Conservation (phyloP, 23 tunicate species). For the Diplosoma virens region DNA sequence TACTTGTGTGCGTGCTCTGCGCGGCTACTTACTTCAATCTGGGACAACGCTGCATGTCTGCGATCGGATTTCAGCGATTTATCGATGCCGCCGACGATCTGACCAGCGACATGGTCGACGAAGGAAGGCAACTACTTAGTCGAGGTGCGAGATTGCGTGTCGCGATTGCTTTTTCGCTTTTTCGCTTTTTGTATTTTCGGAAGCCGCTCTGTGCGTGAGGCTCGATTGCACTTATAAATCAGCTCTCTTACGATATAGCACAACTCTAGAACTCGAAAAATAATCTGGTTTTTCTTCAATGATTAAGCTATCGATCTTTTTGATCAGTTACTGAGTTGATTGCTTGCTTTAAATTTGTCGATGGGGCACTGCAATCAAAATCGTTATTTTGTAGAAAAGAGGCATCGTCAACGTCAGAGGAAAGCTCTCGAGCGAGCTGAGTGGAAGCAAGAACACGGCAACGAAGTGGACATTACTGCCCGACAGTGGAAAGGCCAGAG, state of each 20-base stretch:
- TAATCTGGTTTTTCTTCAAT: too few relatives aligned
- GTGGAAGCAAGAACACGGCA: constrained; percentile 9
- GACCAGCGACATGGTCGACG: constrained; percentile 87
- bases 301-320: too few relatives aligned
- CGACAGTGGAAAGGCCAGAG: constrained; percentile 67
- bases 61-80: constrained; percentile 89
- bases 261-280: too few relatives aligned
- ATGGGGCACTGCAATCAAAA: too few relatives aligned
- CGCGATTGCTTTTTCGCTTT: too few relatives aligned
- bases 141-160: too few relatives aligned
- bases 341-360: too few relatives aligned
- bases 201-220: too few relatives aligned
- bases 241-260: too few relatives aligned
- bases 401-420: constrained; percentile 41
- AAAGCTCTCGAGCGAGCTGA: constrained; percentile 40
- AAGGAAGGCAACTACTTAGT: constrained; percentile 79
- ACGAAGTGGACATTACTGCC: constrained; percentile 26
- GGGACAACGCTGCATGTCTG: constrained; percentile 82
- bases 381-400: constrained; percentile 33
- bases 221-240: too few relatives aligned
- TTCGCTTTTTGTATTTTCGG: too few relatives aligned
- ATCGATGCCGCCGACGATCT: constrained; percentile 84
- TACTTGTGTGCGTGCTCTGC: constrained; percentile 89
- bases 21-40: constrained; percentile 86
- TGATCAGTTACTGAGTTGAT: too few relatives aligned